Conservation (phyloP, 2,113 vertebrate genomes). For the Barnardius zonarius region DNA sequence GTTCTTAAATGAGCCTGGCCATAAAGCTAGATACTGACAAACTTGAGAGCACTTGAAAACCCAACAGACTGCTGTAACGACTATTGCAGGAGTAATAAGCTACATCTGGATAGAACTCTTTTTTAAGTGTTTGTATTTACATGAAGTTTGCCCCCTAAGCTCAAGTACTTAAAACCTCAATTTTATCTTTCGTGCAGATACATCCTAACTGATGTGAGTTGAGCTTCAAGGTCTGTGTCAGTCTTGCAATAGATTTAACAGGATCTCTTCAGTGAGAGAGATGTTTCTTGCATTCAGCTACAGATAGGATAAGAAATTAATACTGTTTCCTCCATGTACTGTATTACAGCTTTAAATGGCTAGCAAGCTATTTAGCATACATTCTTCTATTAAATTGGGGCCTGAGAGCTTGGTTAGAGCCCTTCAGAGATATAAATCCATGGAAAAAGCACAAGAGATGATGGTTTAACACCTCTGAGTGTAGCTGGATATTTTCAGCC, state of each 20-base stretch:
- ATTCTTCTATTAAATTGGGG: not conserved
- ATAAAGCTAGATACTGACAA: not conserved
- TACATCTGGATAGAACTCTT: not conserved
- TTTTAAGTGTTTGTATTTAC: not conserved
- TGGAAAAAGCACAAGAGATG: not conserved
- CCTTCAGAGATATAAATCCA: not conserved
- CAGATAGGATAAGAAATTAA: not conserved
- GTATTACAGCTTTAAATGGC: not conserved
- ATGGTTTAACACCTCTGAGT: not conserved
- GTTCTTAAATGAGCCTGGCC: slow-evolving; percentile 9
- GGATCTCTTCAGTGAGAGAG: not conserved
- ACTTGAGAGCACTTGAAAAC: not conserved
- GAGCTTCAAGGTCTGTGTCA: not conserved
- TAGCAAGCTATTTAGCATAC: not conserved
- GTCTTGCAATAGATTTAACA: not conserved
- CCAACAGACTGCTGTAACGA: not conserved
- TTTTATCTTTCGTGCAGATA: not conserved
- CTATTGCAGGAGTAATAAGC: not conserved
- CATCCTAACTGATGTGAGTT: not conserved
- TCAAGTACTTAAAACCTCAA: not conserved
- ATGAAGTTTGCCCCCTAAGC: not conserved
- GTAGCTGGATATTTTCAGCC: not conserved
- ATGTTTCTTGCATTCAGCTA: not conserved
- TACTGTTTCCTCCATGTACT: not conserved
- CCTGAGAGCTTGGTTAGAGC: not conserved